These are phyloP conservation scores for Embidobia sp. DNA, from an alignment of 2,888 invertebrate genomes.

Conservation along the genomic window DNA sequence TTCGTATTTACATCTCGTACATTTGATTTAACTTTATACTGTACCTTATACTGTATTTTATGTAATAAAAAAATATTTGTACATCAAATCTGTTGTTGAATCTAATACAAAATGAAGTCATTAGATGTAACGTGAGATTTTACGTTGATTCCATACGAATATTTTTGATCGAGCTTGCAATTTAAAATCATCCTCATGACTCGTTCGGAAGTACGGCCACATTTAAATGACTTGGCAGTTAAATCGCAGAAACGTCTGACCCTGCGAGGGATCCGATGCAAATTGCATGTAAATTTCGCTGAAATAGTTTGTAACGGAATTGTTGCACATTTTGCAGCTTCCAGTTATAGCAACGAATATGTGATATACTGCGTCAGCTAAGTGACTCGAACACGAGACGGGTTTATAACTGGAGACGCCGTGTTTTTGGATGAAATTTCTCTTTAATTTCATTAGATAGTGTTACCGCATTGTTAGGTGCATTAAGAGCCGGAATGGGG, in stretches of 20 bases:
- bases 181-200: conserved; percentile 32
- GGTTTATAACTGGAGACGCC: conserved; percentile 30
- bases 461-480: conserved; percentile 28
- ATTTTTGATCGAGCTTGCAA: no score
- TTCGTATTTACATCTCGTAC: no score
- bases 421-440: conserved; percentile 45
- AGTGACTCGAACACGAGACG: conserved; percentile 34
- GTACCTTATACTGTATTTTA: no score
- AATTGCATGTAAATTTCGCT: conserved; percentile 27
- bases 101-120: no score
- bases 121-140: no score
- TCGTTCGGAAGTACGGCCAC: conserved; percentile 15
- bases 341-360: conserved; percentile 3
- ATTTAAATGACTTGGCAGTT: conserved; percentile 23
- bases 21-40: no score
- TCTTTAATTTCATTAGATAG: conserved; percentile 38
- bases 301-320: conserved; percentile 30
- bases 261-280: conserved; percentile 29
- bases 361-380: conserved; percentile 8
- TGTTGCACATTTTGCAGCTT: conserved; percentile 29
- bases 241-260: conserved; percentile 28
- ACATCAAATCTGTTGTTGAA: no score
- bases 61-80: no score
- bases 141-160: no score
- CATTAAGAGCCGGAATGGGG: conserved; percentile 22